phyloP scores from a whole-genome alignment of 2,797 vertebrate species.

The Meriones psammophilus region DNA sequence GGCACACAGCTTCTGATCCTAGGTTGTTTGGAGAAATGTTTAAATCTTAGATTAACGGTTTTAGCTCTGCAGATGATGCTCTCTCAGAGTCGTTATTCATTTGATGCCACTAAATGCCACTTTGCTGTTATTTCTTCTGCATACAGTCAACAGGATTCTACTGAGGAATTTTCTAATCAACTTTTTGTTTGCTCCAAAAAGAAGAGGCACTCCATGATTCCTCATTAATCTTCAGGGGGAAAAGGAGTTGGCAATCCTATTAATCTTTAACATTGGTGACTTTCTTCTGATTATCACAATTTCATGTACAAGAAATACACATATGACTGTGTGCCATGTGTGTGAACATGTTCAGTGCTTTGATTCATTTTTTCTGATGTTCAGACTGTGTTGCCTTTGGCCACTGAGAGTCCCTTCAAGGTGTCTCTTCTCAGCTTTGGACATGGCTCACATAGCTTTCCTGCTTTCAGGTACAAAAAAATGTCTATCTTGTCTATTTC shows the following conservation, averaged over 20 bases:
- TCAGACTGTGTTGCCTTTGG: not conserved
- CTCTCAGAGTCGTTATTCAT: conserved; percentile 46
- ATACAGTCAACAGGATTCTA: conserved; percentile 46
- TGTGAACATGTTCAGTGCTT: fast-evolving
- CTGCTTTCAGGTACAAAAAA: not conserved
- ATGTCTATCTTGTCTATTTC: not conserved
- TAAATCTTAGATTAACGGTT: conserved; percentile 51
- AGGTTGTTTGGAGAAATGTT: conserved; percentile 40
- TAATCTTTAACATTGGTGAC: not conserved
- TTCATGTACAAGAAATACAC: not conserved
- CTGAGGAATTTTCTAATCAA: conserved; percentile 51
- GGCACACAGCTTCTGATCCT: not conserved
- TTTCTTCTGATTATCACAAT: not conserved
- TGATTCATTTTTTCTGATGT: not conserved
- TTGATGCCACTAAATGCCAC: conserved; percentile 6
- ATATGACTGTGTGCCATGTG: fast-evolving
- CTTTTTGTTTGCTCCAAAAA: conserved; percentile 16
- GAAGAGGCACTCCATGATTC: not conserved
- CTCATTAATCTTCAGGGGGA: not conserved
- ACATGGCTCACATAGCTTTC: not conserved
- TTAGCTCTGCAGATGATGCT: conserved; percentile 21
- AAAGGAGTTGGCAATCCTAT: not conserved
- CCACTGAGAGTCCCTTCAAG: not conserved
- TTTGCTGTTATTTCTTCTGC: conserved; percentile 33
- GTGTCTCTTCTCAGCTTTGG: not conserved